Evolutionary conservation across 2,888 invertebrate genomes (phyloP).

Genomic region (Limenitis camilla): DNA sequence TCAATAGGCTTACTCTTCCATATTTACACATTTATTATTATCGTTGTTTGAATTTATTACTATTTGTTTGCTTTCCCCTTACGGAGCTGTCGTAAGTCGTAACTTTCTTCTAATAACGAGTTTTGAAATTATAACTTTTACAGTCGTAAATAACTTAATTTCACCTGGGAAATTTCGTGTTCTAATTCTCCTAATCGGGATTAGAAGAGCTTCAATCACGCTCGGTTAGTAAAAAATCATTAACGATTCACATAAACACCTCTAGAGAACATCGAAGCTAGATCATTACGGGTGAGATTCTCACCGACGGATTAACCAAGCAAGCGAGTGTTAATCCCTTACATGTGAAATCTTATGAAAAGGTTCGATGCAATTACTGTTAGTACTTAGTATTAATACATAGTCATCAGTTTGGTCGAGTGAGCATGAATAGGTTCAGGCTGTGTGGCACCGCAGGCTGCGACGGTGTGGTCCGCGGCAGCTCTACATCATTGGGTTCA

Average conservation of each 20-base stretch:
- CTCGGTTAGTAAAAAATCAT: slow-evolving; percentile 30
- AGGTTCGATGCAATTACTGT: slow-evolving; percentile 53
- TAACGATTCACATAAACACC: slow-evolving; percentile 26
- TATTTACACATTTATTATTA: slow-evolving; percentile 46
- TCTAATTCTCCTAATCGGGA: slow-evolving; percentile 18
- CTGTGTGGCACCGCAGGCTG: slow-evolving; percentile 21
- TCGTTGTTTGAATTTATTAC: slow-evolving; percentile 39
- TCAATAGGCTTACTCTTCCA: slow-evolving; percentile 46
- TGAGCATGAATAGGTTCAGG: slow-evolving; percentile 30
- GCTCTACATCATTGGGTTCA: slow-evolving; percentile 47
- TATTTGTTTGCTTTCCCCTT: slow-evolving; percentile 38
- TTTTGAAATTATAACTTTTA: slow-evolving; percentile 11
- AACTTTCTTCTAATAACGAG: slow-evolving; percentile 10
- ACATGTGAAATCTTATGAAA: slow-evolving; percentile 56
- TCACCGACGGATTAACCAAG: slow-evolving; percentile 62
- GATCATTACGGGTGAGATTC: slow-evolving; percentile 33
- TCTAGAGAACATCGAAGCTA: slow-evolving; percentile 20
- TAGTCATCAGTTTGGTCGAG: slow-evolving; percentile 33
- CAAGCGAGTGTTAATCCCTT: slow-evolving; percentile 60
- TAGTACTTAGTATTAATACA: slow-evolving; percentile 47
- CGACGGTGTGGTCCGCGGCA: slow-evolving; percentile 48
- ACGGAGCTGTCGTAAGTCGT: slow-evolving; percentile 25
- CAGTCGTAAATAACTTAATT: slow-evolving; percentile 14
- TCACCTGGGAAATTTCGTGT: slow-evolving; percentile 15
- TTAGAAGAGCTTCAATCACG: slow-evolving; percentile 19